Evolutionary conservation across 2,888 invertebrate species (phyloP).

Genomic region (Hybos culiciformis): DNA sequence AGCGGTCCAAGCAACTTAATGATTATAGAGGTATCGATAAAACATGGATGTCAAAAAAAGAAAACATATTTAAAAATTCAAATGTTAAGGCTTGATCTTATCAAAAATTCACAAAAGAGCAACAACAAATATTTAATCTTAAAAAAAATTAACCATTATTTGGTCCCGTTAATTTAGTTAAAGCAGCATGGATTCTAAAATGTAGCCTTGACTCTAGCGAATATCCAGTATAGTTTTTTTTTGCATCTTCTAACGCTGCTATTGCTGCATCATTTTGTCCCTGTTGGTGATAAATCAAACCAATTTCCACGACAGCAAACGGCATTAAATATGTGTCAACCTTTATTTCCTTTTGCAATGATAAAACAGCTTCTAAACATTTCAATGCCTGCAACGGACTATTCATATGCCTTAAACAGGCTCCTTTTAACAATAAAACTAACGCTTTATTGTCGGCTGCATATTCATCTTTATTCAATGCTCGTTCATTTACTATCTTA

Average conservation of each 20-base stretch:
- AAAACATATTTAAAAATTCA: too few species aligned
- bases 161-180: neutral
- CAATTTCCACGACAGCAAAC: neutral
- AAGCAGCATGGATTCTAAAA: neutral
- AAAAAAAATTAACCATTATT: neutral
- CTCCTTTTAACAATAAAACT: neutral
- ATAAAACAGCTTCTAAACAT: neutral
- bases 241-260: neutral
- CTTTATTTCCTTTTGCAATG: neutral
- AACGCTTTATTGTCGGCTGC: neutral
- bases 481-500: constrained; percentile 22
- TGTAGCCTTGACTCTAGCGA: neutral
- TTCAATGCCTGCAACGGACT: neutral
- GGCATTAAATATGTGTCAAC: neutral
- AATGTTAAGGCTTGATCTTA: too few species aligned
- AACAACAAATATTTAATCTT: too few species aligned
- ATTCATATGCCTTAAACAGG: neutral
- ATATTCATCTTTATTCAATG: too few species aligned
- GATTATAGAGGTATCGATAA: too few species aligned
- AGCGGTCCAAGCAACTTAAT: too few species aligned
- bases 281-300: neutral
- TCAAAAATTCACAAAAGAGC: too few species aligned
- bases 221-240: neutral
- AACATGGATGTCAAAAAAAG: too few species aligned
- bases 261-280: neutral